A percentile compares a stretch with the other conserved stretches of the same genome.
These are phyloP conservation scores for Mythimna impura DNA, from an alignment of 2,888 invertebrate species.

Conservation along the genomic window DNA sequence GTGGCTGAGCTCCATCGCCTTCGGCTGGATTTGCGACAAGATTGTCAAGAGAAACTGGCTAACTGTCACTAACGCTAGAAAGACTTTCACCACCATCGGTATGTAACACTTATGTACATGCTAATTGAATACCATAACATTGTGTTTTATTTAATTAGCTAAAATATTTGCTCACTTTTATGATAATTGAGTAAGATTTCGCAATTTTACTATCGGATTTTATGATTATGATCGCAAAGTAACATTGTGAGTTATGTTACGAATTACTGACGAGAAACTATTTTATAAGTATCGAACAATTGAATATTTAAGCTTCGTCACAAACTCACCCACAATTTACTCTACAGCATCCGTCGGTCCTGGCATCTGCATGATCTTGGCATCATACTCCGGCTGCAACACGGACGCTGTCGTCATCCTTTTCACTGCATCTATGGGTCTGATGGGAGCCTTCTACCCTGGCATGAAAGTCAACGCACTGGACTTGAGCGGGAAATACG, in stretches of 20 bases:
- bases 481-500: conserved; percentile 92
- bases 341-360: conserved; percentile 92
- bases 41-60: conserved; percentile 91
- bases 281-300: conserved; percentile 6
- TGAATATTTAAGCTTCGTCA: neutral
- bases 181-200: conserved; percentile 34
- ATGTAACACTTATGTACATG: conserved; percentile 68
- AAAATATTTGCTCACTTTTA: conserved; percentile 56
- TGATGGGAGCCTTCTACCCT: conserved; percentile 93
- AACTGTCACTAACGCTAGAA: conserved; percentile 90
- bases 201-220: conserved; percentile 21
- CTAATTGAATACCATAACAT: conserved; percentile 57
- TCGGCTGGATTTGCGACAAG: conserved; percentile 93
- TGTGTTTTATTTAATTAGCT: conserved; percentile 57
- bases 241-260: neutral
- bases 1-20: conserved; percentile 92
- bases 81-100: conserved; percentile 93
- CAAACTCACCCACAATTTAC: conserved; percentile 18
- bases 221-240: conserved; percentile 26
- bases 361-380: conserved; percentile 92
- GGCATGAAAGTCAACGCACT: conserved; percentile 93
- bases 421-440: conserved; percentile 92
- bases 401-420: conserved; percentile 90
- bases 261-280: conserved; percentile 14
- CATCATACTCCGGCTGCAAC: conserved; percentile 93